Conservation (phyloP, 1,140 invertebrate genomes). For the Drusus annulatus region DNA sequence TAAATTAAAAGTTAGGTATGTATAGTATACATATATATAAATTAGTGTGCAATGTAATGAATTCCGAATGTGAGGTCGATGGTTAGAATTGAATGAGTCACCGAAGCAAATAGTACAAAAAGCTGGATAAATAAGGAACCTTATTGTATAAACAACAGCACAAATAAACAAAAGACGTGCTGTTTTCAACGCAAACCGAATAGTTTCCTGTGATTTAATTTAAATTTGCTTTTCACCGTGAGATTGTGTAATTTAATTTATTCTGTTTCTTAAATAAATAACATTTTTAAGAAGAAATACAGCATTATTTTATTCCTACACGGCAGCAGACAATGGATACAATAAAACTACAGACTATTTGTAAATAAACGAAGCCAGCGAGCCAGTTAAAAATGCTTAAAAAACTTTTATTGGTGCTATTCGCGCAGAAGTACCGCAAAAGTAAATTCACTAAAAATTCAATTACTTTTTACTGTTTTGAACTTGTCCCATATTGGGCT, state of each 20-base stretch:
- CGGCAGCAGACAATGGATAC: background rate
- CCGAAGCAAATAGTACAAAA: background rate
- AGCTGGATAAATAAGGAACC: background rate
- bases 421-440: background rate
- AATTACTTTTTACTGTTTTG: slow-evolving; percentile 4
- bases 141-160: background rate
- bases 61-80: background rate
- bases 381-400: background rate
- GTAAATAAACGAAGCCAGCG: background rate
- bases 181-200: background rate
- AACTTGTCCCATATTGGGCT: slow-evolving; percentile 27
- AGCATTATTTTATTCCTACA: background rate
- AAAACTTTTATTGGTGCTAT: background rate
- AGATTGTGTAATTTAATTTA: slow-evolving; percentile 7
- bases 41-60: background rate
- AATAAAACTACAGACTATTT: background rate
- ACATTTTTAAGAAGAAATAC: background rate
- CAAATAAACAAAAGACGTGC: background rate
- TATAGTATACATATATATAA: background rate
- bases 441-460: background rate
- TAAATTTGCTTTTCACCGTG: background rate
- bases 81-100: background rate
- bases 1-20: background rate
- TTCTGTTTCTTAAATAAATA: slow-evolving; percentile 1
- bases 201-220: slow-evolving; percentile 29